Percentiles rank a stretch among this genome's conserved stretches.
These are phyloP conservation scores for Plusia festucae DNA, from an alignment of 2,888 invertebrate genomes.

Conservation along the genomic window DNA sequence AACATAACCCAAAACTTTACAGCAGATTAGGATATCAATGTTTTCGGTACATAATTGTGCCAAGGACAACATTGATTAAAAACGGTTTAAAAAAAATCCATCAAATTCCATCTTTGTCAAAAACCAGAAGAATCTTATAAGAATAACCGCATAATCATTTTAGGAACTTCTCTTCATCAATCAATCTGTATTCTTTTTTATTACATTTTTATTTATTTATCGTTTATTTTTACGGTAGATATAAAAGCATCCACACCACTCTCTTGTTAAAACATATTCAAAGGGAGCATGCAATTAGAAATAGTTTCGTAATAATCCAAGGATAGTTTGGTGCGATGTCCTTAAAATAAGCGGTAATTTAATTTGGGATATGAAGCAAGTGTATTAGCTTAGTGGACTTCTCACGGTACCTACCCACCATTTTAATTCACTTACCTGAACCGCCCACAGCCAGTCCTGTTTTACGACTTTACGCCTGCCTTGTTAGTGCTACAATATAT, in stretches of 20 bases:
- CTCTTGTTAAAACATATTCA: not conserved
- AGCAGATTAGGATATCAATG: not conserved
- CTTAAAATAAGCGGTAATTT: conserved; percentile 22
- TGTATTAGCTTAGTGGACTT: conserved; percentile 33
- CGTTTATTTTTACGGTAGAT: not conserved
- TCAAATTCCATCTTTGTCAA: too few species aligned
- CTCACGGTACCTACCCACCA: conserved; percentile 42
- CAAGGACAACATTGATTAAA: not conserved
- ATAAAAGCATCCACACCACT: not conserved
- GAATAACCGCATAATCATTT: not conserved
- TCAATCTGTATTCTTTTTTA: not conserved
- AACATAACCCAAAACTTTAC: not conserved
- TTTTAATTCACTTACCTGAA: conserved; percentile 72
- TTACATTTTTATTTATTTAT: too few species aligned
- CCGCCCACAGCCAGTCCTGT: conserved; percentile 54
- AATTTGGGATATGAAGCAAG: conserved; percentile 30
- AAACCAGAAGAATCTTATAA: not conserved
- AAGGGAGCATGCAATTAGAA: not conserved
- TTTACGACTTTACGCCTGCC: conserved; percentile 67
- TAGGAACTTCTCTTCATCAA: not conserved
- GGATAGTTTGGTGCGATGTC: conserved; percentile 3
- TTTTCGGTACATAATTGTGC: not conserved
- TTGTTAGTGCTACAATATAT: conserved; percentile 66
- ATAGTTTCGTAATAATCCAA: conserved; percentile 6
- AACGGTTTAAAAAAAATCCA: too few species aligned